Evolutionary conservation across 2,113 vertebrate genomes (phyloP).

Genomic region (Ceyx margarethae): DNA sequence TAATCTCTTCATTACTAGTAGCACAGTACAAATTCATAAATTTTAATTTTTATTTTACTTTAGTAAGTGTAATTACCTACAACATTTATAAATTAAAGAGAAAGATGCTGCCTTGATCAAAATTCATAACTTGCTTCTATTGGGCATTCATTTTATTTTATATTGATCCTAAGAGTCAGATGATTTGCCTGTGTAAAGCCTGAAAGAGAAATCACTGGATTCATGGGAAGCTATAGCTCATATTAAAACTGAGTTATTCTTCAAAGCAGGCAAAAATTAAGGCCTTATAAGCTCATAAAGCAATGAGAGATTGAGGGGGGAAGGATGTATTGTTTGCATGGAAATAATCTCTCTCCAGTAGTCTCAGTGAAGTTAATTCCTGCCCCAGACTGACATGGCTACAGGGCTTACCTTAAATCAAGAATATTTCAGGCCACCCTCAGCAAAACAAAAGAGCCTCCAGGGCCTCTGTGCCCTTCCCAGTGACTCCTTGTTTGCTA

Average conservation of each 20-base stretch:
- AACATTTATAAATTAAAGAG: constrained; percentile 46
- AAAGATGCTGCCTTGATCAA: constrained; percentile 45
- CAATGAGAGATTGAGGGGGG: background rate
- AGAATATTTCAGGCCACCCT: background rate
- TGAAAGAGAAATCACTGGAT: background rate
- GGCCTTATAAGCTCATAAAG: background rate
- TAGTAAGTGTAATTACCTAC: constrained; percentile 60
- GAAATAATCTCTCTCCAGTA: background rate
- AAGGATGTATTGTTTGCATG: background rate
- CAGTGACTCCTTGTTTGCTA: background rate
- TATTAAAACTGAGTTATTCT: background rate
- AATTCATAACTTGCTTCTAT: constrained; percentile 32
- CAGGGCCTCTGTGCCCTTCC: background rate
- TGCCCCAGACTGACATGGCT: background rate
- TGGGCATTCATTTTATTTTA: constrained; percentile 24
- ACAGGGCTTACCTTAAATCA: background rate
- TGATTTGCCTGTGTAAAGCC: background rate
- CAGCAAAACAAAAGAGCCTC: background rate
- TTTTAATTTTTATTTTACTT: constrained; percentile 67
- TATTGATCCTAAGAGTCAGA: constrained; percentile 20
- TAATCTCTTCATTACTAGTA: constrained; percentile 47
- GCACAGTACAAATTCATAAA: constrained; percentile 54
- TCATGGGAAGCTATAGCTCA: background rate
- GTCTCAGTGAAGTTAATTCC: background rate
- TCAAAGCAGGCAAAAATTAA: background rate